Base-by-base conservation (phyloP, 2,113 vertebrate species). In the Glaucidium brasilianum region DNA sequence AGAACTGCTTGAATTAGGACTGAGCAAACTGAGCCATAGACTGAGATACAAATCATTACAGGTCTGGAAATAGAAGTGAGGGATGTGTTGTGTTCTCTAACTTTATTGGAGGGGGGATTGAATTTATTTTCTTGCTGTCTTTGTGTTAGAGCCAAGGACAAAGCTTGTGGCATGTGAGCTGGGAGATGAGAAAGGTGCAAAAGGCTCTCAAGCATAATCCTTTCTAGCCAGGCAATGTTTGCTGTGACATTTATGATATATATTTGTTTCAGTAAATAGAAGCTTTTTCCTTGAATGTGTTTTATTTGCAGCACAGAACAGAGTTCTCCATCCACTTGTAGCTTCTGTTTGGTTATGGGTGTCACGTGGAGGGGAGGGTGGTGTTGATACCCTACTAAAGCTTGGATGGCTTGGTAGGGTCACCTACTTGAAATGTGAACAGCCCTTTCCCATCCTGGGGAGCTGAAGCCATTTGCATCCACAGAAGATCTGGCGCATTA, bases 401-500 rank as follows among this genome's bases (percentile, higher is more conserved):
- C 49, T 90, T 35, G 34, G 14, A 7, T 39, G 15, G 17, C 17
- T 52, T 47, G 35, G 9, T 58, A 32, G 16, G 12, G 11, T 30
- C 32, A 43, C 25, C 12, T 50, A 1, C 26, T 41, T 78, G n/a
- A 55, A 59, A 37, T 0, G 2, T 29, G 53, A 68, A 27, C 27
- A 85, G n/a, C 63, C 47, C 11, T 78, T 88, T 30, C 8, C 17
- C 34, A 6, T 75, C 50, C 30, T 2, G 7, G 23, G 50, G 10
- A 75, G 23, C 73, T 16, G 50, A 69, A 71, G 50, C 56, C 5
- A 3, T 71, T 74, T 1, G 0, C 26, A 12, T 41, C 45, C n/a
- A 4, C 0, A 1, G 59, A 85, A 32, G 66, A 82, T 25, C 43
- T 88, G 73, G 49, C 1, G 0, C 3, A 2, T 53, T 79, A 11